Evolutionary conservation across 2,113 vertebrate genomes (phyloP), one percentile per base, ranked within the genome.

Genomic region (Nothobranchius furzeri): DNA sequence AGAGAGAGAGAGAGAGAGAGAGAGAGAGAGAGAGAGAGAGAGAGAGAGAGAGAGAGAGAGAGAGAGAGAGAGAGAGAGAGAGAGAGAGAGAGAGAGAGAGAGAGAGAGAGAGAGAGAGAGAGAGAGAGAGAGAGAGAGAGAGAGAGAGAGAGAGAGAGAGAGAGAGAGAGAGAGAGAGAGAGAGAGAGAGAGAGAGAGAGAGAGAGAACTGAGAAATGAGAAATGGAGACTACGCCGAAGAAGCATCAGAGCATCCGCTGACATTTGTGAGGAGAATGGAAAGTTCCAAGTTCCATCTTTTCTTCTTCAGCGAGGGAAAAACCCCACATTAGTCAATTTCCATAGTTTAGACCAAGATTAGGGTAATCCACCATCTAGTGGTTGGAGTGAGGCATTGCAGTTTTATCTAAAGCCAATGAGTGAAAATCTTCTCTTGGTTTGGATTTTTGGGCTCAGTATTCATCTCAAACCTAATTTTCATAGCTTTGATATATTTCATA

Each of bases 281-380:
- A 90, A 88, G 78, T 90, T 89, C 77, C 84, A 80, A 73, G 75
- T 46, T 66, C 68, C 53, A 48, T 73, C 64, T 55, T 73, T 76
- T 4, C 61, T 67, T 51, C 46, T 58, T 74, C 48, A 49, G 6
- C 42, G n/a, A 61, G 78, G 76, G 86, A 76, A 85, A 87, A 87
- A 54, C 86, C 48, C 73, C 77, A 78, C 63, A 73, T 53, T 57
- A 76, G 65, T 49, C 63, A 68, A 2, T 76, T 60, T 82, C 80
- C 71, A 73, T 42, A 30, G 8, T 24, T 12, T 15, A 24, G 24
- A 10, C 0, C 17, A 64, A 20, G n/a, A 72, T 53, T 60, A 63
- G 68, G 43, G 36, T 42, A 49, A 45, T 54, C 70, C 82, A 17
- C 93, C 94, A 91, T 90, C 93, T 93, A 85, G 89, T 92, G 95